A percentile compares a stretch with the other conserved stretches of the same genome.
These are phyloP conservation scores for Syngnathus rostellatus DNA, from an alignment of 2,797 vertebrate genomes.

Conservation along the genomic window DNA sequence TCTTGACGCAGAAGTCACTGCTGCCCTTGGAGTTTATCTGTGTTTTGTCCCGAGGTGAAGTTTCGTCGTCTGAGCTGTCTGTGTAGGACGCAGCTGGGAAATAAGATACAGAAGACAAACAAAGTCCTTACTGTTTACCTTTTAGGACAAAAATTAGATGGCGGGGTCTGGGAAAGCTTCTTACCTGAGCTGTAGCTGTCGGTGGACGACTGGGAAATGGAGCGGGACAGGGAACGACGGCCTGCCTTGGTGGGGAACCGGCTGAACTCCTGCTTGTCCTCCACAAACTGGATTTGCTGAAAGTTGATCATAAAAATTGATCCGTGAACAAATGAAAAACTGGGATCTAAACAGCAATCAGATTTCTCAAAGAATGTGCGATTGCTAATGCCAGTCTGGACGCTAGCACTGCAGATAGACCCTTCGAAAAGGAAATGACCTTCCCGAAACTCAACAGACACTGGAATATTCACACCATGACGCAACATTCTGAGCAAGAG, in stretches of 20 bases:
- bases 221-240: constrained; percentile 86
- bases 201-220: constrained; percentile 92
- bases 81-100: constrained; percentile 84
- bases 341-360: neutral
- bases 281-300: constrained; percentile 94
- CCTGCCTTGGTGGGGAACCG: constrained; percentile 90
- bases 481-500: constrained; percentile 2
- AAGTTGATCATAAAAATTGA: neutral
- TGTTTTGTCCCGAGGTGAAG: constrained; percentile 85
- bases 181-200: constrained; percentile 94
- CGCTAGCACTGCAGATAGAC: neutral
- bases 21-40: constrained; percentile 88
- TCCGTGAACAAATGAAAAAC: neutral
- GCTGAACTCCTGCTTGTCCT: constrained; percentile 95
- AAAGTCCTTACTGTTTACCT: neutral
- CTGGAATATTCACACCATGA: neutral
- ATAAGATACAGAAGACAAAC: neutral
- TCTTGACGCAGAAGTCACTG: constrained; percentile 94
- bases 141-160: neutral
- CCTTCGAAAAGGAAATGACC: neutral
- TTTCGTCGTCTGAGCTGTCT: constrained; percentile 92
- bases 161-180: neutral
- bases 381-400: neutral
- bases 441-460: neutral
- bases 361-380: neutral